These are phyloP conservation scores for Ophioninae sp. DNA, from an alignment of 2,888 invertebrate genomes.

Conservation along the genomic window DNA sequence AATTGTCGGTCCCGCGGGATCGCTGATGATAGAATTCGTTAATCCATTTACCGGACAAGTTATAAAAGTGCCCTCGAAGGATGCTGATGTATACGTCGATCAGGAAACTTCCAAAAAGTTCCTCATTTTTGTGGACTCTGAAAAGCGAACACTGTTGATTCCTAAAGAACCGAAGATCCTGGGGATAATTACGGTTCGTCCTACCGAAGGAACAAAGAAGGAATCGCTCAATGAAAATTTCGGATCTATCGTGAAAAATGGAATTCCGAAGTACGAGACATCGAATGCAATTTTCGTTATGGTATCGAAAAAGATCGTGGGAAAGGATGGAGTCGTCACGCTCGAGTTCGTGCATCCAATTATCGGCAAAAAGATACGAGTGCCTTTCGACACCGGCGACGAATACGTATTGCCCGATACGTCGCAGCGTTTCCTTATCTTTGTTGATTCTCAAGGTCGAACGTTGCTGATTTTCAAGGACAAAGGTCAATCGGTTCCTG, in stretches of 20 bases:
- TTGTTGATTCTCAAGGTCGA: conserved; percentile 7
- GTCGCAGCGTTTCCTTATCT: conserved; percentile 21
- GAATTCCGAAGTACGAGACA: conserved; percentile 2
- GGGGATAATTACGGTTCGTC: too few species aligned
- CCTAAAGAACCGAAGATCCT: background rate
- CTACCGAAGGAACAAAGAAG: background rate
- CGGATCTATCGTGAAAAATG: background rate
- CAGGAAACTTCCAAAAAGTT: background rate
- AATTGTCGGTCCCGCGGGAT: background rate
- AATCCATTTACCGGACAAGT: conserved; percentile 21
- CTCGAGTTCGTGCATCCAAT: conserved; percentile 34
- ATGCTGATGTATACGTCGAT: conserved; percentile 30
- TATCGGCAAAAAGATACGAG: conserved; percentile 1
- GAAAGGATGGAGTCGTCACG: background rate
- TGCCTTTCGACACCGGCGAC: conserved; percentile 30
- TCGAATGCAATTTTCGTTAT: background rate
- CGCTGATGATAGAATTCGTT: conserved; percentile 5
- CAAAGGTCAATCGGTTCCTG: too few species aligned
- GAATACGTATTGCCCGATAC: conserved; percentile 28
- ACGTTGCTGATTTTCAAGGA: conserved; percentile 17
- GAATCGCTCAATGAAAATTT: background rate
- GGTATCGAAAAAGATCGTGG: background rate
- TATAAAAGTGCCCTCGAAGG: background rate
- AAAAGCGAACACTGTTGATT: conserved; percentile 13
- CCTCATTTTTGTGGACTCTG: conserved; percentile 12